These are phyloP conservation scores for Sus cebifrons DNA, from an alignment of 2,797 vertebrate species.

Conservation along the genomic window DNA sequence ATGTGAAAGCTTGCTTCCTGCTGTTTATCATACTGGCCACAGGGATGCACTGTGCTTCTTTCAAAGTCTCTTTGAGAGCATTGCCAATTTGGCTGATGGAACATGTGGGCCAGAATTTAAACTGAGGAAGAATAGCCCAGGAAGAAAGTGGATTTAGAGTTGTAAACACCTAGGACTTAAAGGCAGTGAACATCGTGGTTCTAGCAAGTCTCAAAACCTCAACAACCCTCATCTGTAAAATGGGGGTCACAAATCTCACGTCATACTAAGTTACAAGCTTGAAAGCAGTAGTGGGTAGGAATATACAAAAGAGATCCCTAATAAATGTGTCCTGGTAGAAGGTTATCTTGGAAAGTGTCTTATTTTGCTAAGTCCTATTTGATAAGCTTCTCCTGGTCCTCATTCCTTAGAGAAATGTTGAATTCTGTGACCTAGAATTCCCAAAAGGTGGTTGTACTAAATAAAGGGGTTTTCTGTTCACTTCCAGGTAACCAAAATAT, in stretches of 20 bases:
- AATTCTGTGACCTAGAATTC: constrained; percentile 10
- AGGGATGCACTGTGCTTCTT: constrained; percentile 77
- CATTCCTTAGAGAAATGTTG: not conserved
- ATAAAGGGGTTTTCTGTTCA: constrained; percentile 35
- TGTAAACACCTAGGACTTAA: not conserved
- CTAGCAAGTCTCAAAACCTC: not conserved
- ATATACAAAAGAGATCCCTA: not conserved
- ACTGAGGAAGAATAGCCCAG: not conserved
- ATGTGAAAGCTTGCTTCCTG: constrained; percentile 24
- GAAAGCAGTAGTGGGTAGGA: not conserved
- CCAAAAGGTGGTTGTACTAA: not conserved
- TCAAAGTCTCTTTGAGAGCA: constrained; percentile 52
- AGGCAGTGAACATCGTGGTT: not conserved
- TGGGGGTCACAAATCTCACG: not conserved
- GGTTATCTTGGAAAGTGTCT: constrained; percentile 14
- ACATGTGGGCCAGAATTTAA: constrained; percentile 30
- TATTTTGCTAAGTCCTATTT: not conserved
- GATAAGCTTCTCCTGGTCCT: not conserved
- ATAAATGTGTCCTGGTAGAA: not conserved
- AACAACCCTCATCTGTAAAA: not conserved
- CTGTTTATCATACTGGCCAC: constrained; percentile 63
- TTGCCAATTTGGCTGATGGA: constrained; percentile 26
- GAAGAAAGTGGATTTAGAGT: not conserved
- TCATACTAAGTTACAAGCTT: not conserved
- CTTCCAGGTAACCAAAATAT: not conserved